Evolutionary conservation across 23 tunicate species (phyloP).

Genomic region (Trididemnum miniatum): DNA sequence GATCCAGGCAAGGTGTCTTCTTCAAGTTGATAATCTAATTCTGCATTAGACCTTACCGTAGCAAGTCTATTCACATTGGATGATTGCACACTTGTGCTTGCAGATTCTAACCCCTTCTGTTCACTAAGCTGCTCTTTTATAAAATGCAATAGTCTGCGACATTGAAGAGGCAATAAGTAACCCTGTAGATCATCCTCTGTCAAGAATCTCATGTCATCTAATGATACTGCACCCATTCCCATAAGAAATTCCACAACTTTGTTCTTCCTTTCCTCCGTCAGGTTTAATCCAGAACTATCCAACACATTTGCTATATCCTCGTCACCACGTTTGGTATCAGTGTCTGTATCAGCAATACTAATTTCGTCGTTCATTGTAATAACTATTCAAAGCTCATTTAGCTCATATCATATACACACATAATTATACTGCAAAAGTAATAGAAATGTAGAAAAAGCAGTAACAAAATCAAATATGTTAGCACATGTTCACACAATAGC

Average conservation of each 20-base stretch:
- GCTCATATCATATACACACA: too few relatives aligned
- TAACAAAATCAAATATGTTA: too few relatives aligned
- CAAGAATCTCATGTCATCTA: too few relatives aligned
- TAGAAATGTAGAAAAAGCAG: too few relatives aligned
- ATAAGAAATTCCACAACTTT: background rate
- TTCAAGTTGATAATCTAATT: too few relatives aligned
- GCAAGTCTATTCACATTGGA: background rate
- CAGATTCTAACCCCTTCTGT: background rate
- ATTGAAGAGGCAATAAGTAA: background rate
- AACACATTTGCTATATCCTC: background rate
- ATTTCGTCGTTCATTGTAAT: too few relatives aligned
- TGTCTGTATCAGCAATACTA: background rate
- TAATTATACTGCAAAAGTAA: too few relatives aligned
- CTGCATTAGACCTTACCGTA: too few relatives aligned
- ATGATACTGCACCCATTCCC: conserved; percentile 13
- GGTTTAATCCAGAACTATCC: too few relatives aligned
- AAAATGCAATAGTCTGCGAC: background rate
- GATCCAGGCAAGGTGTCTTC: background rate
- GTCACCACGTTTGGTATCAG: background rate
- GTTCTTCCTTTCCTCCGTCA: background rate
- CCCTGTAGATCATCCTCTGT: background rate
- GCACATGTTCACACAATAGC: too few relatives aligned
- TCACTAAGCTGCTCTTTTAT: background rate
- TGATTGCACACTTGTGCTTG: background rate
- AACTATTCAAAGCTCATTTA: too few relatives aligned